phyloP scores from a whole-genome alignment of 2,888 invertebrate genomes.

The Scaptomyza cyrtandrae region DNA sequence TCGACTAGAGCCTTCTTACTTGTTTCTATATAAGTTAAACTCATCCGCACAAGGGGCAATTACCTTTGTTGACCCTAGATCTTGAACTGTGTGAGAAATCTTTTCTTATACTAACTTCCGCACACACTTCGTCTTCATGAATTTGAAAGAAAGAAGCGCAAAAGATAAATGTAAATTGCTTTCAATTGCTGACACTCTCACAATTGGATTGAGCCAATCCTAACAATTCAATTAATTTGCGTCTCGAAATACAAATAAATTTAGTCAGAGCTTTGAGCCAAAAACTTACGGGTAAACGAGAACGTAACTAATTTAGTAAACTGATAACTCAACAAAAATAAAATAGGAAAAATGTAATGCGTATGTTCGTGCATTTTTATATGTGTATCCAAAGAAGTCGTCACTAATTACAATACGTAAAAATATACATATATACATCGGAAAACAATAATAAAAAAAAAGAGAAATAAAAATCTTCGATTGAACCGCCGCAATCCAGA shows the following conservation, averaged over 20 bases:
- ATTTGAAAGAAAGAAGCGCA: not conserved
- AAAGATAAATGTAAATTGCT: slow-evolving; percentile 3
- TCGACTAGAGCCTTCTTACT: too few species aligned
- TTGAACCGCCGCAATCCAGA: slow-evolving; percentile 58
- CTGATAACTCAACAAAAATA: slow-evolving; percentile 28
- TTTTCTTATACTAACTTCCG: not conserved
- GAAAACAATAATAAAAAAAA: slow-evolving; percentile 37
- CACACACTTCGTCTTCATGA: not conserved
- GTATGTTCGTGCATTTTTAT: not conserved
- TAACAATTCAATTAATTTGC: slow-evolving; percentile 37
- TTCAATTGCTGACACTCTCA: slow-evolving; percentile 3
- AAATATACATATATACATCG: slow-evolving; percentile 21
- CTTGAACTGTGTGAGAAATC: not conserved
- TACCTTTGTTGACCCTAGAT: not conserved
- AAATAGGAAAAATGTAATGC: not conserved
- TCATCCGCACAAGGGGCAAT: too few species aligned
- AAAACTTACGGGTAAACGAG: slow-evolving; percentile 18
- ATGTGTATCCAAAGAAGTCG: slow-evolving; percentile 20
- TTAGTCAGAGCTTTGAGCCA: slow-evolving; percentile 18
- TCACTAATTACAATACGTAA: slow-evolving; percentile 39
- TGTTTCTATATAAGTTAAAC: too few species aligned
- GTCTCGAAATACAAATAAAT: slow-evolving; percentile 16
- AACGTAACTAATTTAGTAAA: slow-evolving; percentile 24
- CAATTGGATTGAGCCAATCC: slow-evolving; percentile 10
- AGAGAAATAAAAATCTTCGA: slow-evolving; percentile 40